phyloP scores from a whole-genome alignment of 2,797 vertebrate species.

The Emydoidea blandingii region DNA sequence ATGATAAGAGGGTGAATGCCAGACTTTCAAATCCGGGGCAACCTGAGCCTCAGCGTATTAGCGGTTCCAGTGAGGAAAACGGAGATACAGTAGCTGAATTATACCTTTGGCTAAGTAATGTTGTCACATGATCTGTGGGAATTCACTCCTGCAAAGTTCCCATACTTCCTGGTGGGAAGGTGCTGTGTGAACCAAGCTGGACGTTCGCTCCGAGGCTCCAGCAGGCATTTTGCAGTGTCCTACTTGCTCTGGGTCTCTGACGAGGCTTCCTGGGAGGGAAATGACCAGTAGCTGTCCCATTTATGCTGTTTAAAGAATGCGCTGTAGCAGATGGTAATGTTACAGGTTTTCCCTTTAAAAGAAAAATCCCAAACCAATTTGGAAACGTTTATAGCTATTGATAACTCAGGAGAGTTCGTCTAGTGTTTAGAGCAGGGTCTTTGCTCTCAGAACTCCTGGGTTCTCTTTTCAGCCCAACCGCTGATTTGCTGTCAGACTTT shows the following conservation, averaged over 20 bases:
- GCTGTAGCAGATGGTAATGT: not conserved
- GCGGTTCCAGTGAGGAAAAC: conserved; percentile 1
- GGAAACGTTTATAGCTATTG: rapidly evolving
- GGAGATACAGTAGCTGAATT: not conserved
- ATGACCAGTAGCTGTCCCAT: not conserved
- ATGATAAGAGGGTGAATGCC: not conserved
- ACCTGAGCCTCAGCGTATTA: not conserved
- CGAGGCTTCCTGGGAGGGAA: not conserved
- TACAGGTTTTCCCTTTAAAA: not conserved
- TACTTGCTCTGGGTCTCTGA: not conserved
- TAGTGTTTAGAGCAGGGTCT: not conserved
- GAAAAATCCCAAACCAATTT: not conserved
- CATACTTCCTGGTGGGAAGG: not conserved
- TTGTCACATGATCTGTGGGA: not conserved
- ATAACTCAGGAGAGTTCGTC: not conserved
- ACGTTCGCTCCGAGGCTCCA: rapidly evolving
- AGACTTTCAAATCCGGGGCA: not conserved
- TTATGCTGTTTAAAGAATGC: not conserved
- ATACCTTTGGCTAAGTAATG: not conserved
- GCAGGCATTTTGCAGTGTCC: not conserved
- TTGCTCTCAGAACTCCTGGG: not conserved
- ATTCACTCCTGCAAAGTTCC: not conserved
- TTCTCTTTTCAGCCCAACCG: not conserved
- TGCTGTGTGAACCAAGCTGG: not conserved
- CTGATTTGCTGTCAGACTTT: not conserved